phyloP scores from a whole-genome alignment of 2,888 invertebrate genomes.

The Oxyteleia sp. region DNA sequence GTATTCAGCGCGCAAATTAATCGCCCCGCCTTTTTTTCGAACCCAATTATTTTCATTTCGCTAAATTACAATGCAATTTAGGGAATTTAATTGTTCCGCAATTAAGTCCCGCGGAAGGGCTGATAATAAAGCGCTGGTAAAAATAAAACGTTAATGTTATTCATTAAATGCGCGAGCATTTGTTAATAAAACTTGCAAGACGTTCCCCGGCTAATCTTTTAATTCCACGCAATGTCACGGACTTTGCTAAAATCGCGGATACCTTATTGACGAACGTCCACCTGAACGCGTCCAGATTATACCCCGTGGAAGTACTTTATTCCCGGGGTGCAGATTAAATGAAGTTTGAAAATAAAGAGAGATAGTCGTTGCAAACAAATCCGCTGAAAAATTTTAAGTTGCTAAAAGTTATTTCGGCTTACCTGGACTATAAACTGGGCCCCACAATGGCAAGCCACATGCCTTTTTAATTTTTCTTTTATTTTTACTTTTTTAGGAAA shows the following conservation, averaged over 20 bases:
- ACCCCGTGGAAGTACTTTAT: background rate
- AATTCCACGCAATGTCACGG: background rate
- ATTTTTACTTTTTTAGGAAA: too few relatives aligned
- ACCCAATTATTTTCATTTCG: slow-evolving; percentile 35
- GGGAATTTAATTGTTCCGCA: slow-evolving; percentile 12
- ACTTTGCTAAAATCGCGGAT: background rate
- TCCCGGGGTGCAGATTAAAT: background rate
- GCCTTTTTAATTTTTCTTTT: too few relatives aligned
- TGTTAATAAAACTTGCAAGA: background rate
- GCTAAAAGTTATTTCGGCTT: too few relatives aligned
- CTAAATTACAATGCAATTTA: slow-evolving; percentile 18
- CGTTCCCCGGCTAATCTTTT: background rate
- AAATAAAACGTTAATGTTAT: background rate
- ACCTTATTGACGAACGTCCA: background rate
- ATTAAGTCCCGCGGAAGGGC: background rate
- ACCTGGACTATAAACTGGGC: too few relatives aligned
- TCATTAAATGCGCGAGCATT: slow-evolving; percentile 1
- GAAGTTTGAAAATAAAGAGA: slow-evolving; percentile 1
- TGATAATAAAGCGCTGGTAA: background rate
- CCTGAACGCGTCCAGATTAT: background rate
- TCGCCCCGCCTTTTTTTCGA: slow-evolving; percentile 37
- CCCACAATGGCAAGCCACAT: too few relatives aligned
- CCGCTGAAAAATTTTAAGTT: too few relatives aligned
- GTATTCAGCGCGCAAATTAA: slow-evolving; percentile 41
- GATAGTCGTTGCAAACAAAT: too few relatives aligned